A percentile compares a stretch with the other conserved stretches of the same genome.
phyloP scores from a whole-genome alignment of 2,797 vertebrate genomes.

The Dermochelys coriacea region DNA sequence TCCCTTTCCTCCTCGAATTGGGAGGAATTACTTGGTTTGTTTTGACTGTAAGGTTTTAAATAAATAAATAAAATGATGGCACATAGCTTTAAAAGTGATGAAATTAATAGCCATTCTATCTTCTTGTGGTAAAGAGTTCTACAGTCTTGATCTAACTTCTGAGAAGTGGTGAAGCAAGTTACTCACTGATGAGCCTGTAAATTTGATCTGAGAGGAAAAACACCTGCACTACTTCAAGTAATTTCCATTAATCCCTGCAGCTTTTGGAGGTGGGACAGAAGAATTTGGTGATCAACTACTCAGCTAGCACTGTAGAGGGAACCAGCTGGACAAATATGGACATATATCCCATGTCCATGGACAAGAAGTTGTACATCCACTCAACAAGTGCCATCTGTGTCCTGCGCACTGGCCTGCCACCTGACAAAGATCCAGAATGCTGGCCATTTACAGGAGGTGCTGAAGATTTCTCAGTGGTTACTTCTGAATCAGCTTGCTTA shows the following conservation, averaged over 20 bases:
- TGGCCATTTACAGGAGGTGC: no score
- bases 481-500: background rate
- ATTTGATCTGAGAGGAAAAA: background rate
- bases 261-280: background rate
- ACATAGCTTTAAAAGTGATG: background rate
- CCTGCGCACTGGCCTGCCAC: background rate
- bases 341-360: background rate
- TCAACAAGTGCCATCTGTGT: background rate
- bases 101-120: background rate
- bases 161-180: background rate
- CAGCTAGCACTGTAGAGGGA: background rate
- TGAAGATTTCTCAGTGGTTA: background rate
- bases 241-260: background rate
- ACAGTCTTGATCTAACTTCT: background rate
- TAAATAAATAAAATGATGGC: background rate
- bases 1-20: background rate
- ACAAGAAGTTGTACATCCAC: background rate
- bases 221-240: background rate
- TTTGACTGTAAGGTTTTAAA: background rate
- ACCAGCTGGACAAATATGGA: background rate
- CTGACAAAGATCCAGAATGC: background rate
- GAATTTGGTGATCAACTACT: background rate
- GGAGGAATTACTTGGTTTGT: background rate
- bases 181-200: background rate
- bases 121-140: background rate